Evolutionary conservation across 2,113 vertebrate genomes (phyloP).

Genomic region (Phoxinus phoxinus): DNA sequence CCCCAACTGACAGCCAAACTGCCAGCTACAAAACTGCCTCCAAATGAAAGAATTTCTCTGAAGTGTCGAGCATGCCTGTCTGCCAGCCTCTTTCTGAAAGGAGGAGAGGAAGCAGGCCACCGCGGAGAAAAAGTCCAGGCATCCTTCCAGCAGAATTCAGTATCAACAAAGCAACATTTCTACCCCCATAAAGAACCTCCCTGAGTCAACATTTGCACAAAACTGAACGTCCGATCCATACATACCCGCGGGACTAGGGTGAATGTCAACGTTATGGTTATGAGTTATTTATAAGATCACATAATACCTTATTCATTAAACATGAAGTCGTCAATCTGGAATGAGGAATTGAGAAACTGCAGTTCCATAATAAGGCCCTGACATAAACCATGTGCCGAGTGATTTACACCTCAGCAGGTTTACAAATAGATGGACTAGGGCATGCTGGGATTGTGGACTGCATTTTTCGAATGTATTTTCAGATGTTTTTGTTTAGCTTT

Average conservation of each 20-base stretch:
- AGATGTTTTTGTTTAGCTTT: slow-evolving; percentile 15
- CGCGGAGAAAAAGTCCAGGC: slow-evolving; percentile 42
- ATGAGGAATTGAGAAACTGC: slow-evolving; percentile 26
- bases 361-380: slow-evolving; percentile 22
- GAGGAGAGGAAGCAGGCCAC: slow-evolving; percentile 46
- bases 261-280: slow-evolving; percentile 39
- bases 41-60: slow-evolving; percentile 54
- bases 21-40: slow-evolving; percentile 56
- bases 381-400: slow-evolving; percentile 24
- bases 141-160: slow-evolving; percentile 57
- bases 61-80: slow-evolving; percentile 34
- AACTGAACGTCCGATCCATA: slow-evolving; percentile 43
- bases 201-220: slow-evolving; percentile 49
- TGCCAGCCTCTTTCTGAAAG: slow-evolving; percentile 51
- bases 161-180: slow-evolving; percentile 69
- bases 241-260: background rate
- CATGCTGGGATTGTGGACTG: slow-evolving; percentile 15
- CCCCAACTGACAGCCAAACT: slow-evolving; percentile 54
- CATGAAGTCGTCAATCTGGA: slow-evolving; percentile 15
- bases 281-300: slow-evolving; percentile 41
- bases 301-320: slow-evolving; percentile 46
- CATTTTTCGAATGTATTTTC: slow-evolving; percentile 19
- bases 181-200: slow-evolving; percentile 33
- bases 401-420: slow-evolving; percentile 46
- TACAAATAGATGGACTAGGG: slow-evolving; percentile 33